phyloP scores from a whole-genome alignment of 2,888 invertebrate species.

The Xestia rhomboidea region DNA sequence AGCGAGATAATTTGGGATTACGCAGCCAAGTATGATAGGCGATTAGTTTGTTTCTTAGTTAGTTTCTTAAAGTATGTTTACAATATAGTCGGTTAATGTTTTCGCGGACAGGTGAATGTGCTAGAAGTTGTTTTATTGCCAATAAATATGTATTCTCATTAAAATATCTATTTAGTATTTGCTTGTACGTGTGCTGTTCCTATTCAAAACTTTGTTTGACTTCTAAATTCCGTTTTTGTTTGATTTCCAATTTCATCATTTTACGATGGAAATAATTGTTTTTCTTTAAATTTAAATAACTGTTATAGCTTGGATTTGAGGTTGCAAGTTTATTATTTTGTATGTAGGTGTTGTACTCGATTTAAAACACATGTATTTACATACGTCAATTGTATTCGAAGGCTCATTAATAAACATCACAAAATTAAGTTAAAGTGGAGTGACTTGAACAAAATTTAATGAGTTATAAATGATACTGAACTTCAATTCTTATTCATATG shows the following conservation, averaged over 20 bases:
- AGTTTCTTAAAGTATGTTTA: background rate
- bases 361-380: conserved; percentile 9
- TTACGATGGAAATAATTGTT: conserved; percentile 34
- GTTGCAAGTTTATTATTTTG: conserved; percentile 9
- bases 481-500: conserved; percentile 10
- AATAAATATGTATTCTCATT: conserved; percentile 40
- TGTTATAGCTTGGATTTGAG: conserved; percentile 31
- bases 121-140: conserved; percentile 42
- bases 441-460: conserved; percentile 29
- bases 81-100: conserved; percentile 55
- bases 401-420: conserved; percentile 35
- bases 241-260: conserved; percentile 21
- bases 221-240: too few species aligned
- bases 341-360: conserved; percentile 9
- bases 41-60: background rate
- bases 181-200: conserved; percentile 7
- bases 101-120: conserved; percentile 57
- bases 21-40: conserved; percentile 33
- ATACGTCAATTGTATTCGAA: conserved; percentile 8
- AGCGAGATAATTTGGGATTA: conserved; percentile 72
- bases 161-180: conserved; percentile 26
- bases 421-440: conserved; percentile 13
- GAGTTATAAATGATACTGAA: conserved; percentile 19
- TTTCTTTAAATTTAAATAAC: conserved; percentile 7
- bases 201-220: conserved; percentile 18